Evolutionary conservation across 2,888 invertebrate genomes (phyloP).

Genomic region (Epiblema foenella): DNA sequence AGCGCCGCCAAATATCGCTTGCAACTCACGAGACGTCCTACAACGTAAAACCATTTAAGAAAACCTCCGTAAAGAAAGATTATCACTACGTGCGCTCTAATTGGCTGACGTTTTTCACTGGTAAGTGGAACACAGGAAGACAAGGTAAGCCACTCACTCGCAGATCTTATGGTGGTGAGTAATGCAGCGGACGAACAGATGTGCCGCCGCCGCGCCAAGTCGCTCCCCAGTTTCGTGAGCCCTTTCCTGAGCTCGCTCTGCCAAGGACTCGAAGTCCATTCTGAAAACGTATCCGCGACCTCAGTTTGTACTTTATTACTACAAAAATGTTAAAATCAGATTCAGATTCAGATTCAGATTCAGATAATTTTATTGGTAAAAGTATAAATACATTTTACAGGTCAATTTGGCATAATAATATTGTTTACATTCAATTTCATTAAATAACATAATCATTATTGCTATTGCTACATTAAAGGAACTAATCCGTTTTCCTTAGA

Average conservation of each 20-base stretch:
- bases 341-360: too few relatives aligned
- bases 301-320: neutral
- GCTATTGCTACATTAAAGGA: too few relatives aligned
- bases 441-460: too few relatives aligned
- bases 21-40: constrained; percentile 62
- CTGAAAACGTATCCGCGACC: constrained; percentile 53
- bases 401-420: too few relatives aligned
- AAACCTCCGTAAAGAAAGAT: neutral
- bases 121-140: neutral
- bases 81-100: neutral
- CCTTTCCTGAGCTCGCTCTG: constrained; percentile 49
- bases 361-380: too few relatives aligned
- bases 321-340: too few relatives aligned
- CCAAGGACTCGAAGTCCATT: constrained; percentile 56
- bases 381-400: too few relatives aligned
- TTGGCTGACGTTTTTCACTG: too few relatives aligned
- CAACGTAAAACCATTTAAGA: neutral
- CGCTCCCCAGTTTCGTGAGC: constrained; percentile 49
- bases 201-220: constrained; percentile 49
- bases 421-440: too few relatives aligned
- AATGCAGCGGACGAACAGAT: constrained; percentile 60
- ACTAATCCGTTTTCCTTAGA: too few relatives aligned
- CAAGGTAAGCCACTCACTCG: constrained; percentile 53
- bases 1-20: constrained; percentile 68
- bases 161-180: constrained; percentile 64